Evolutionary conservation across 2,888 invertebrate genomes (phyloP).

Genomic region (Cheilosia urbana): DNA sequence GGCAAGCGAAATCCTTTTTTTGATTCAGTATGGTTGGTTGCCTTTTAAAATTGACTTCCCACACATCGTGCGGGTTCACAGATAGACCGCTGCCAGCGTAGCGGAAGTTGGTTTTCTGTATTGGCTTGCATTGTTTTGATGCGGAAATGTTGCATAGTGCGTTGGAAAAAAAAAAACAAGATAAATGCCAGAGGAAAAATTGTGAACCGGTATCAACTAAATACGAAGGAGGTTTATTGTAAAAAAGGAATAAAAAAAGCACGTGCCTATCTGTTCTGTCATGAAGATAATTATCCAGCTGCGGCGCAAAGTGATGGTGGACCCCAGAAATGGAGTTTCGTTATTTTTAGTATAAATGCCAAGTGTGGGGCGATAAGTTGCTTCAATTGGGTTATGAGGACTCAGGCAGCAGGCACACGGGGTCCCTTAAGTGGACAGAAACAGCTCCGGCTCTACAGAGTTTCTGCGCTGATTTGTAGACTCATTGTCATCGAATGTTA

Average conservation of each 20-base stretch:
- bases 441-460: too few relatives aligned
- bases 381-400: neutral
- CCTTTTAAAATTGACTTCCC: slow-evolving; percentile 74
- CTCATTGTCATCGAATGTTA: too few relatives aligned
- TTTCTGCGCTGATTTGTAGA: too few relatives aligned
- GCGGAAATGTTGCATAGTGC: slow-evolving; percentile 66
- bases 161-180: slow-evolving; percentile 22
- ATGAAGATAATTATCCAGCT: slow-evolving; percentile 45
- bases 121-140: slow-evolving; percentile 54
- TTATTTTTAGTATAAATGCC: neutral
- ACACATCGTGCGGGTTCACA: slow-evolving; percentile 70
- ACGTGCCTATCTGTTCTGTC: slow-evolving; percentile 31
- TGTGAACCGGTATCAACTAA: slow-evolving; percentile 40
- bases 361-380: neutral
- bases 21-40: slow-evolving; percentile 73
- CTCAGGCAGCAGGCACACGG: neutral
- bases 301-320: neutral
- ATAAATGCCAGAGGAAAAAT: neutral
- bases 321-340: neutral
- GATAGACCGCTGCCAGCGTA: slow-evolving; percentile 62
- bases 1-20: slow-evolving; percentile 67
- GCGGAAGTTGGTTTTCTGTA: slow-evolving; percentile 59
- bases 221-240: slow-evolving; percentile 37
- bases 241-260: slow-evolving; percentile 1
- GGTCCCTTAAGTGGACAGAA: too few relatives aligned